Percentiles rank a stretch among this genome's conserved stretches.
These are phyloP conservation scores for Ooceraea biroi DNA, from an alignment of 1,140 invertebrate genomes.

Conservation along the genomic window DNA sequence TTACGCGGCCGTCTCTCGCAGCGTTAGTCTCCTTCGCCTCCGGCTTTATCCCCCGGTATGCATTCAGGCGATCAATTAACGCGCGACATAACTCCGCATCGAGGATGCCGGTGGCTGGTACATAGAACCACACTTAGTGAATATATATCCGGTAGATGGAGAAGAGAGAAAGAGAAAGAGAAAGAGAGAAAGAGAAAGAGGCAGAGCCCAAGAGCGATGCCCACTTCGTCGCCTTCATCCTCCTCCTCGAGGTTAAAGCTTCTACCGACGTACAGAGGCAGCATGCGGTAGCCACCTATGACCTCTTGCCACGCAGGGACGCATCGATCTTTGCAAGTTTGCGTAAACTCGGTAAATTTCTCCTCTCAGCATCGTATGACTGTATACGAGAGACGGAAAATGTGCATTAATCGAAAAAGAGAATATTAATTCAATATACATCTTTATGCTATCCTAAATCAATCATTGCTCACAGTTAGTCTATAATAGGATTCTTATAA, in stretches of 20 bases:
- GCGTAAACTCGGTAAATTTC: slow-evolving; percentile 61
- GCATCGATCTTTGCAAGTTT: slow-evolving; percentile 60
- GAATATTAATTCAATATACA: neutral
- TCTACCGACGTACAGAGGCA: slow-evolving; percentile 63
- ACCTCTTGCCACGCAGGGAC: slow-evolving; percentile 71
- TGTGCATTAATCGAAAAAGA: neutral
- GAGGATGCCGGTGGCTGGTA: slow-evolving; percentile 75
- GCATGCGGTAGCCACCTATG: slow-evolving; percentile 74
- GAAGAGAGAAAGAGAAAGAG: slow-evolving; percentile 44
- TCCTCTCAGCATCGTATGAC: neutral
- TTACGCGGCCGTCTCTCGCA: slow-evolving; percentile 40
- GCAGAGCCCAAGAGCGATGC: slow-evolving; percentile 62
- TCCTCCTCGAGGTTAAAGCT: slow-evolving; percentile 62
- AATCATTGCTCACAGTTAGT: neutral
- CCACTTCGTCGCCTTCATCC: slow-evolving; percentile 63
- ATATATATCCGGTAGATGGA: slow-evolving; percentile 73
- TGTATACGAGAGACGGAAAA: neutral
- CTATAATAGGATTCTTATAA: neutral
- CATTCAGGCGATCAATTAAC: slow-evolving; percentile 76
- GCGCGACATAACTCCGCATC: slow-evolving; percentile 79
- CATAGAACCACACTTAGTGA: slow-evolving; percentile 84
- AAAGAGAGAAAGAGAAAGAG: slow-evolving; percentile 38
- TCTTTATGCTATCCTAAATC: neutral
- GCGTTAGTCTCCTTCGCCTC: slow-evolving; percentile 58
- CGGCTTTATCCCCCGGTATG: slow-evolving; percentile 67